Evolutionary conservation across 2,888 invertebrate species (phyloP), one percentile per base, ranked within the genome.

Genomic region (Agonopterix alstromeriana): DNA sequence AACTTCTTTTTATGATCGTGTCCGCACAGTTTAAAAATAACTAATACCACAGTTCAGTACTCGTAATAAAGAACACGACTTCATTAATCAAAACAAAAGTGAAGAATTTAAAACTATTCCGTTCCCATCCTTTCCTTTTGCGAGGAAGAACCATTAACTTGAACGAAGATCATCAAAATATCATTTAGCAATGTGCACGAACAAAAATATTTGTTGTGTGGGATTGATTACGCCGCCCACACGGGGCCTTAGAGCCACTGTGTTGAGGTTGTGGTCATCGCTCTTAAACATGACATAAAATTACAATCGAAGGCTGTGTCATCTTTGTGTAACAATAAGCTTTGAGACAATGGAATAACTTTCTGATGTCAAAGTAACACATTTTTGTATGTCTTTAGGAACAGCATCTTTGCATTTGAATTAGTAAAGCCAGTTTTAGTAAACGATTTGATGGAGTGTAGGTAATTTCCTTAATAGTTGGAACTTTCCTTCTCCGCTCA

Each of bases 141-240:
- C 9, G 38, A n/a, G 9, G n/a, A 9, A n/a, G 38, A 38, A 38
- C 38, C n/a, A 9, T 38, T n/a, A 38, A 10, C 3, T 27, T 27
- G 5, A 27, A 10, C 36, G 46, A 47, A 51, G 48, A 50, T 46
- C 45, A 49, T 56, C 52, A 54, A 50, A 51, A 47, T 7, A 51
- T 45, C 43, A 44, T 46, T 47, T 51, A 36, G n/a, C 45, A 42
- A 42, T 42, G 44, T 47, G 43, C 49, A 45, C 43, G 50, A 48
- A 35, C 46, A 55, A 56, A 54, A 56, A 54, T 57, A 57, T 57
- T 57, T 27, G 50, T 27, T 53, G 58, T 58, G 62, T 60, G 57
- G 61, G 61, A 46, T 56, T 50, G 14, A 46, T 53, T 38, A 40
- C 44, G 48, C 49, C 57, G 55, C 60, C 60, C 55, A 61, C 61